Evolutionary conservation across 2,113 vertebrate species (phyloP).

Genomic region (Pelobates fuscus): DNA sequence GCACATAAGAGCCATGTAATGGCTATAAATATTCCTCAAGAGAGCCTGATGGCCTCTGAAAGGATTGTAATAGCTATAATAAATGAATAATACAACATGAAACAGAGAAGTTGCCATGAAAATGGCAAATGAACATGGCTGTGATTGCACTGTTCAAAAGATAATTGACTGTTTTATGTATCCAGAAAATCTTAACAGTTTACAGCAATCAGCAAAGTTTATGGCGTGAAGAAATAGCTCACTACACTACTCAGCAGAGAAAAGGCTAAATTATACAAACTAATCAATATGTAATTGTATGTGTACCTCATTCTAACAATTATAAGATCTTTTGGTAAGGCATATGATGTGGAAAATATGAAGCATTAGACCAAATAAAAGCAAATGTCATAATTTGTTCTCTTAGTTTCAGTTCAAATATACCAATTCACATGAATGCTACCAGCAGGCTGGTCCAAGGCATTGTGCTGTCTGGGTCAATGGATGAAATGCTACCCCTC

Average conservation of each 20-base stretch:
- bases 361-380: background rate
- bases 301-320: background rate
- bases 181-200: slow-evolving; percentile 66
- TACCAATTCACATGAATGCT: no score
- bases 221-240: slow-evolving; percentile 43
- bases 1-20: slow-evolving; percentile 76
- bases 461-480: no score
- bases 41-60: slow-evolving; percentile 74
- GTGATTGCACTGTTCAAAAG: slow-evolving; percentile 64
- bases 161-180: slow-evolving; percentile 70
- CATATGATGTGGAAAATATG: background rate
- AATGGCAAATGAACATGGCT: slow-evolving; percentile 75
- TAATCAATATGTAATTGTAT: slow-evolving; percentile 19
- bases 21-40: slow-evolving; percentile 76
- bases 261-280: slow-evolving; percentile 17
- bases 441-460: no score
- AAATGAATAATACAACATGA: slow-evolving; percentile 81
- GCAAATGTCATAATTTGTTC: no score
- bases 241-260: slow-evolving; percentile 24
- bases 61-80: slow-evolving; percentile 76
- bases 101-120: slow-evolving; percentile 75
- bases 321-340: background rate
- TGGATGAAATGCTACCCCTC: no score
- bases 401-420: no score
- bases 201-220: slow-evolving; percentile 61